Percentiles rank a stretch among this genome's conserved stretches.
Conservation (phyloP, 92 coral and sea anemone genomes). For the Zoanthus gigantus region DNA sequence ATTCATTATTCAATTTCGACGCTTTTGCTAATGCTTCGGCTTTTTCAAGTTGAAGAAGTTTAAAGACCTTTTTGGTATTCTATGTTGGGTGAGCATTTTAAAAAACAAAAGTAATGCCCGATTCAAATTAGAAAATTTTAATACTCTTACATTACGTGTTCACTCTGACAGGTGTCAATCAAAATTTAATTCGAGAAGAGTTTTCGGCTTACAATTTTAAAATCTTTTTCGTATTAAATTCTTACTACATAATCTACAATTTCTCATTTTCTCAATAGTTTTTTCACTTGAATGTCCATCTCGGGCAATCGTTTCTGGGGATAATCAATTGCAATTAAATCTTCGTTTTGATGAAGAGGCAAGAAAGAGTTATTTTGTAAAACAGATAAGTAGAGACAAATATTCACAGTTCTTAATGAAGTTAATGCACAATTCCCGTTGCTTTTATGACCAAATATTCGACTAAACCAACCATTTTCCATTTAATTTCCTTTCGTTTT, state of each 20-base stretch:
- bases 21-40: too few species aligned
- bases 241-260: background rate
- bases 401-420: background rate
- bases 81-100: too few species aligned
- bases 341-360: background rate
- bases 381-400: background rate
- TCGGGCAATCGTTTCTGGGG: background rate
- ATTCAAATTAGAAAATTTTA: background rate
- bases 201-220: background rate
- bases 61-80: too few species aligned
- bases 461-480: background rate
- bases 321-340: background rate
- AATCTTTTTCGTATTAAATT: background rate
- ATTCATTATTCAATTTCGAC: too few species aligned
- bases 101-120: background rate
- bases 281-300: background rate
- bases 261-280: background rate
- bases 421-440: background rate
- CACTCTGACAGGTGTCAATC: background rate
- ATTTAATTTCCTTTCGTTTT: background rate
- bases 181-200: background rate
- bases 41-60: too few species aligned
- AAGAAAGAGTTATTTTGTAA: background rate
- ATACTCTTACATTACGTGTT: background rate
- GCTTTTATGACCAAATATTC: background rate